A percentile compares a stretch with the other conserved stretches of the same genome.
Conservation (phyloP, 2,113 vertebrate species). For the Chrysemys picta region DNA sequence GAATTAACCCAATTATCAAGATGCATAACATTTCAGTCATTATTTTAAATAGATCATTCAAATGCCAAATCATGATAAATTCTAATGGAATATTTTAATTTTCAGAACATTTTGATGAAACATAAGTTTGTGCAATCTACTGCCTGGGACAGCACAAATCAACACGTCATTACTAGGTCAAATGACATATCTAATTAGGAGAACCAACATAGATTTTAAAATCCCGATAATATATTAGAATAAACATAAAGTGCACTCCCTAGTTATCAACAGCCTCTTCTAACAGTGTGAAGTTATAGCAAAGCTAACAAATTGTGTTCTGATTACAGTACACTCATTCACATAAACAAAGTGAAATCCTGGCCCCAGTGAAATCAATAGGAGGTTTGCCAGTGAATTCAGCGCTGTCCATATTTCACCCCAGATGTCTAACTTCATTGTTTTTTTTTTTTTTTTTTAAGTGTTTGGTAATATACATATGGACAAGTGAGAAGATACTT, state of each 20-base stretch:
- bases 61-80: not conserved
- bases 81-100: not conserved
- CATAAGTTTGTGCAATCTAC: not conserved
- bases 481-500: not conserved
- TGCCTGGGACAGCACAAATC: not conserved
- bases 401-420: not conserved
- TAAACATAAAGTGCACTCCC: not conserved
- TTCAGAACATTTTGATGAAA: not conserved
- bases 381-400: not conserved
- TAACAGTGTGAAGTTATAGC: not conserved
- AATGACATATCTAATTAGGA: not conserved
- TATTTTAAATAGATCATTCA: not conserved
- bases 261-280: not conserved
- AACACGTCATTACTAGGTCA: not conserved
- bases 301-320: not conserved
- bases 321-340: not conserved
- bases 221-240: not conserved
- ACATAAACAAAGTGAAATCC: not conserved
- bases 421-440: not conserved
- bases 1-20: not conserved
- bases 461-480: accelerated
- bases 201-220: not conserved
- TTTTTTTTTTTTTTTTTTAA: not conserved
- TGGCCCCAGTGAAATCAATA: not conserved
- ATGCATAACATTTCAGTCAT: not conserved